Evolutionary conservation across 2,113 vertebrate species (phyloP).

Genomic region (Prolemur simus): DNA sequence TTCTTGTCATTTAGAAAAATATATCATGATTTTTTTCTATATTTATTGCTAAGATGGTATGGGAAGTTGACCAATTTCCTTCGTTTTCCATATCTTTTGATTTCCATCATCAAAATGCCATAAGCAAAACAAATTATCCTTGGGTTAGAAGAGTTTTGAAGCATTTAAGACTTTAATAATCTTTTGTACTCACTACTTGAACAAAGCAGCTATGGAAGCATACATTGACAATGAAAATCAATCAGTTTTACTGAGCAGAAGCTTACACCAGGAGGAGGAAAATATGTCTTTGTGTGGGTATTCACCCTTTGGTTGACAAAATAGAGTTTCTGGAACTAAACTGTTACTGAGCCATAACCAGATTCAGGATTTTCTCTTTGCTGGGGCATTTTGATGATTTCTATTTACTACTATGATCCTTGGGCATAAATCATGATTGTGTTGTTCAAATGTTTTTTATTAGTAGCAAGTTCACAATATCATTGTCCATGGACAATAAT

Average conservation of each 20-base stretch:
- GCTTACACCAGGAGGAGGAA: not conserved
- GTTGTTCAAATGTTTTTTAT: slow-evolving; percentile 11
- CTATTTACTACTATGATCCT: not conserved
- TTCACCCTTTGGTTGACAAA: not conserved
- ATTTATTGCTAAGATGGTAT: not conserved
- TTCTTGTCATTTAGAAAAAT: not conserved
- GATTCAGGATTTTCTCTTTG: not conserved
- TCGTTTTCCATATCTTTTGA: not conserved
- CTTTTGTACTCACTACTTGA: not conserved
- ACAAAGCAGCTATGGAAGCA: not conserved
- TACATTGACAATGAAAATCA: not conserved
- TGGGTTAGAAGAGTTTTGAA: not conserved
- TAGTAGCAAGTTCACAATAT: not conserved
- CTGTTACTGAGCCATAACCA: not conserved
- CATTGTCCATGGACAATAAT: not conserved
- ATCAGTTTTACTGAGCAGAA: not conserved
- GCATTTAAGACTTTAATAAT: not conserved
- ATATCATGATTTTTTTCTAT: not conserved
- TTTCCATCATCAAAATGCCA: not conserved
- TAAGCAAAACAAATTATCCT: not conserved
- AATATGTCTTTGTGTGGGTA: not conserved
- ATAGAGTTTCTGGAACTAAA: not conserved
- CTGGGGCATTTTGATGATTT: not conserved
- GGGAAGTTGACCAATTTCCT: not conserved
- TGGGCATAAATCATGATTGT: not conserved